A percentile compares a stretch with the other conserved stretches of the same genome.
These are phyloP conservation scores for Ophiothrix spiculata DNA, from an alignment of 35 echinoderm and acorn worm genomes.

Conservation along the genomic window DNA sequence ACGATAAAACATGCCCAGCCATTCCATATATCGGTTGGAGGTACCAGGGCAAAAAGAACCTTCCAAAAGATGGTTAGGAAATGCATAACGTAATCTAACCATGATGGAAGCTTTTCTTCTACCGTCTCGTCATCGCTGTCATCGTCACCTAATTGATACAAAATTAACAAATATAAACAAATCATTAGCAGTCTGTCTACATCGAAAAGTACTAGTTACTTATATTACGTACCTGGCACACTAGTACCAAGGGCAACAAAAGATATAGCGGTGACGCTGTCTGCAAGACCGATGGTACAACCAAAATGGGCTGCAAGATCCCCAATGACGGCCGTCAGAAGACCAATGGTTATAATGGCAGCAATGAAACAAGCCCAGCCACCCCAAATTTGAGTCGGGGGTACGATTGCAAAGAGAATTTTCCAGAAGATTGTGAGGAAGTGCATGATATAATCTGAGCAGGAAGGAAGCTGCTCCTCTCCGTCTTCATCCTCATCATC, in stretches of 20 bases:
- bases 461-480: slow-evolving; percentile 95
- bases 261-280: slow-evolving; percentile 92
- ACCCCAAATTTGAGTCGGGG: slow-evolving; percentile 84
- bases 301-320: slow-evolving; percentile 92
- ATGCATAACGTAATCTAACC: slow-evolving; percentile 97
- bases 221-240: slow-evolving; percentile 74
- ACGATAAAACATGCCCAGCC: slow-evolving; percentile 91
- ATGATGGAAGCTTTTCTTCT: slow-evolving; percentile 94
- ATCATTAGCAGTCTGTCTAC: not conserved
- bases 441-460: slow-evolving; percentile 97
- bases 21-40: slow-evolving; percentile 85
- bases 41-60: slow-evolving; percentile 92
- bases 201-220: not conserved
- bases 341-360: slow-evolving; percentile 80
- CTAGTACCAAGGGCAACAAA: slow-evolving; percentile 98
- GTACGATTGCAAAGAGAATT: slow-evolving; percentile 94
- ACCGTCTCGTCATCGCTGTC: slow-evolving; percentile 69
- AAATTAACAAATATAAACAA: not conserved
- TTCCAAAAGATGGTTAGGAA: slow-evolving; percentile 99
- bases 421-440: slow-evolving; percentile 99
- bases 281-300: slow-evolving; percentile 76
- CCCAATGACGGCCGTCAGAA: slow-evolving; percentile 82
- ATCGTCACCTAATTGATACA: slow-evolving; percentile 14
- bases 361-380: slow-evolving; percentile 91
- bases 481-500: slow-evolving; percentile 77